Percentiles rank a stretch among this genome's conserved stretches.
Conservation (phyloP, 2,888 invertebrate species). For the Sceliomorpha sp. region DNA sequence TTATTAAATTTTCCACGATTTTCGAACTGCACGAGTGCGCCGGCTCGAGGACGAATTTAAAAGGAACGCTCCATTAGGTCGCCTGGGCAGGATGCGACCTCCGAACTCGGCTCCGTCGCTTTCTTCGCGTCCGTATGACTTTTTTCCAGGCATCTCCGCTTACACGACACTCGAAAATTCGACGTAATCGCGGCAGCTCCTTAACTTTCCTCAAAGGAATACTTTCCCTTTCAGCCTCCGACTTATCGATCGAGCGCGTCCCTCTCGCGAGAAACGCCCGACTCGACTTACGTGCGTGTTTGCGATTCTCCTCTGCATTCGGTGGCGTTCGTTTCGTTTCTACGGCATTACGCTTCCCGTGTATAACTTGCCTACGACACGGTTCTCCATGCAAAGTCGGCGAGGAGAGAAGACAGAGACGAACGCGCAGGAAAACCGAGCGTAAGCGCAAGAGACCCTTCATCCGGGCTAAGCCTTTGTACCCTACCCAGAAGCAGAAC, state of each 20-base stretch:
- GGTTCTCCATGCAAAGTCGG: constrained; percentile 14
- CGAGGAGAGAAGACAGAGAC: background rate
- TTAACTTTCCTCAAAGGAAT: constrained; percentile 51
- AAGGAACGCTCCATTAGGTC: too few relatives aligned
- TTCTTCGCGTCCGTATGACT: too few relatives aligned
- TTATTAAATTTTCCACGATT: constrained; percentile 15
- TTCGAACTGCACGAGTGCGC: too few relatives aligned
- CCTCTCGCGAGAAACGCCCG: constrained; percentile 21
- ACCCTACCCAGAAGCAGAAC: constrained; percentile 9
- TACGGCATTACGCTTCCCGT: constrained; percentile 32
- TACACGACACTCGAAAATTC: too few relatives aligned
- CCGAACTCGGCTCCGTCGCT: too few relatives aligned
- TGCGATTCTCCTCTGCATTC: constrained; percentile 36
- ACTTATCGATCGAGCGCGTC: constrained; percentile 42
- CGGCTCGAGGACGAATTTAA: too few relatives aligned
- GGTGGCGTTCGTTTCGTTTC: constrained; percentile 44
- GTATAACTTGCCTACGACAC: constrained; percentile 25
- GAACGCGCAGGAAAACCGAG: constrained; percentile 1
- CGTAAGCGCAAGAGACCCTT: constrained; percentile 23
- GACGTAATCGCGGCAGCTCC: constrained; percentile 49
- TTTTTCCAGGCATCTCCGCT: too few relatives aligned
- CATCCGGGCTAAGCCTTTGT: constrained; percentile 20
- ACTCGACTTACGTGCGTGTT: constrained; percentile 40
- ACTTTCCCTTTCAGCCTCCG: constrained; percentile 52
- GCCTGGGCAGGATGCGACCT: too few relatives aligned